Percentiles rank a stretch among this genome's conserved stretches.
These are phyloP conservation scores for Meliscaeva auricollis DNA, from an alignment of 2,888 invertebrate species.

Conservation along the genomic window DNA sequence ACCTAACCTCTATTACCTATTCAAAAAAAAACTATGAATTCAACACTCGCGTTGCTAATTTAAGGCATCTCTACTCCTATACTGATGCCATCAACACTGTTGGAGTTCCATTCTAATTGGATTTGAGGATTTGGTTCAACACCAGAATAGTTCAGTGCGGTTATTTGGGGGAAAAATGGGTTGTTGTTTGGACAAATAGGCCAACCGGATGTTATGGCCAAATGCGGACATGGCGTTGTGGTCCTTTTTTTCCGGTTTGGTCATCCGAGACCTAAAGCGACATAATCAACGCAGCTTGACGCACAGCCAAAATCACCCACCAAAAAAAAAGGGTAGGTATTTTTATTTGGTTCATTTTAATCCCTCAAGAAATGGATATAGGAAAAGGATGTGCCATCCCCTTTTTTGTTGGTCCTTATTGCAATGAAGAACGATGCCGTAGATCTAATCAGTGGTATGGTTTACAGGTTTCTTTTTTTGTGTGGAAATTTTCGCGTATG, in stretches of 20 bases:
- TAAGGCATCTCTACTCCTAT: conserved; percentile 63
- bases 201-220: conserved; percentile 53
- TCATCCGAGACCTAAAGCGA: conserved; percentile 10
- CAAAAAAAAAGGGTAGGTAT: conserved; percentile 1
- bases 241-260: conserved; percentile 7
- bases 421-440: conserved; percentile 20
- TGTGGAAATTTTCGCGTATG: conserved; percentile 15
- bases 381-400: neutral
- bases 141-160: conserved; percentile 33
- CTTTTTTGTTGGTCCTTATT: neutral
- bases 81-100: conserved; percentile 50
- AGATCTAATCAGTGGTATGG: conserved; percentile 56
- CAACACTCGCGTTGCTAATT: conserved; percentile 57
- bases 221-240: conserved; percentile 46
- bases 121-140: conserved; percentile 63
- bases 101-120: conserved; percentile 65
- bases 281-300: conserved; percentile 60
- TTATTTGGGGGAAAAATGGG: neutral
- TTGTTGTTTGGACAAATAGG: conserved; percentile 44
- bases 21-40: conserved; percentile 1
- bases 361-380: conserved; percentile 30
- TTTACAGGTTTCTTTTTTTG: conserved; percentile 14
- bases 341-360: conserved; percentile 33
- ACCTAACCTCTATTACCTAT: conserved; percentile 12
- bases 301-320: conserved; percentile 25